These are phyloP conservation scores for Choloepus didactylus DNA, from an alignment of 2,797 vertebrate species.

Conservation along the genomic window DNA sequence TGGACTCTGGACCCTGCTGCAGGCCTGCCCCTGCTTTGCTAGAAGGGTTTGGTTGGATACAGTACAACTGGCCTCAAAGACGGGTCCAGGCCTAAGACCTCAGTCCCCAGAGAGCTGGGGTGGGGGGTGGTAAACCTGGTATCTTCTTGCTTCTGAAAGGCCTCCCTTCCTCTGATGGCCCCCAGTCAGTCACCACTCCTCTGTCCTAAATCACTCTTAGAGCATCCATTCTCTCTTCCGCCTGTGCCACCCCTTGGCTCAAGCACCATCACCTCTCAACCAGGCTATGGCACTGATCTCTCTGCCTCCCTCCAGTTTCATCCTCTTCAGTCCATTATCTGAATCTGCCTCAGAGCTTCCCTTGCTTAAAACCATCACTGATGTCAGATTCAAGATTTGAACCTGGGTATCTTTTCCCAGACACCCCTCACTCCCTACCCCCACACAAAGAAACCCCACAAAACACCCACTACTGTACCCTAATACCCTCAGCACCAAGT, in stretches of 20 bases:
- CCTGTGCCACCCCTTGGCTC: neutral
- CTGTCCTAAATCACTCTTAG: neutral
- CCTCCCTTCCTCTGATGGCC: neutral
- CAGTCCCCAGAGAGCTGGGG: neutral
- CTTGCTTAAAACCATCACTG: constrained; percentile 13
- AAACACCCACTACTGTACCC: neutral
- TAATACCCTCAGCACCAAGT: neutral
- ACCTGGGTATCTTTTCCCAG: neutral
- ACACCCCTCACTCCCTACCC: neutral
- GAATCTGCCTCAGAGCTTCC: neutral
- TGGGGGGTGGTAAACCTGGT: neutral
- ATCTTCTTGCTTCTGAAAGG: neutral
- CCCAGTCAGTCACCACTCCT: neutral
- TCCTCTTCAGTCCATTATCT: neutral
- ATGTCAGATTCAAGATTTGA: neutral
- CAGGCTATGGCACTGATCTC: neutral
- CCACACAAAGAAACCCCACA: neutral
- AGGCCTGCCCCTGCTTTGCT: neutral
- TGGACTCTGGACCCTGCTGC: neutral
- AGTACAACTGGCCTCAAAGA: neutral
- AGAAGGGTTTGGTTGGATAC: neutral
- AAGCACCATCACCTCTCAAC: neutral
- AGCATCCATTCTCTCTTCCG: neutral
- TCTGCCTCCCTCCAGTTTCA: neutral
- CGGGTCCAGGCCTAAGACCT: neutral